Base-by-base conservation (phyloP, 2,888 invertebrate genomes). In the Hydraecia micacea region DNA sequence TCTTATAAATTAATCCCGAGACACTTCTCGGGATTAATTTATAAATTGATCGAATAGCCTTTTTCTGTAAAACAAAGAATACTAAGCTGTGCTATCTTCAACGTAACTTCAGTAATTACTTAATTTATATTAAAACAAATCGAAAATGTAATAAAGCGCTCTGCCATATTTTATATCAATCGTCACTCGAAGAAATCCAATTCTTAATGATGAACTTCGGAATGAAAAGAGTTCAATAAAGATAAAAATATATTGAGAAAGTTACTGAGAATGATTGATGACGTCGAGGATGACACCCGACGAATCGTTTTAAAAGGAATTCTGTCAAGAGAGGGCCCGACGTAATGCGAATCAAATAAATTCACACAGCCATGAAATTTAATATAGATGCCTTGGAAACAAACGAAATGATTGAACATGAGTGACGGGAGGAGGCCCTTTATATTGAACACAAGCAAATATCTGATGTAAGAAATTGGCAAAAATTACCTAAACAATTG, bases 331-430 rank as follows among this genome's bases (percentile, higher is more conserved):
- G 74, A 73, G 66, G 55, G 74, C 60, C 49, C 71, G 63, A 15
- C 73, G 75, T 86, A 81, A 89, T 85, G 83, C 73, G 86, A 89
- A 88, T 88, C 87, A 88, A 84, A 90, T 86, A 84, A 81, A 89
- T 88, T 87, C 87, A 84, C 84, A 84, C 80, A 88, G 65, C 73
- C 80, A 81, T 89, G 79, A 83, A 85, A 87, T 89, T 88, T 87
- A 85, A 89, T 87, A 87, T 79, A 84, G 81, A 72, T 76, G 80
- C 76, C 69, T 71, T 67, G 67, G 85, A 79, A 83, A 84, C 82
- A 89, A 88, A 80, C 72, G 79, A 75, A 79, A 84, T 77, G 79
- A 82, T 89, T 88, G 71, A 79, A 82, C 74, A 73, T 75, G 87
- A 87, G 75, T 80, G 79, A 75, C 87, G 68, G 55, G 52, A 55